Conservation (phyloP, 1,140 invertebrate genomes). For the Papilio dardanus region DNA sequence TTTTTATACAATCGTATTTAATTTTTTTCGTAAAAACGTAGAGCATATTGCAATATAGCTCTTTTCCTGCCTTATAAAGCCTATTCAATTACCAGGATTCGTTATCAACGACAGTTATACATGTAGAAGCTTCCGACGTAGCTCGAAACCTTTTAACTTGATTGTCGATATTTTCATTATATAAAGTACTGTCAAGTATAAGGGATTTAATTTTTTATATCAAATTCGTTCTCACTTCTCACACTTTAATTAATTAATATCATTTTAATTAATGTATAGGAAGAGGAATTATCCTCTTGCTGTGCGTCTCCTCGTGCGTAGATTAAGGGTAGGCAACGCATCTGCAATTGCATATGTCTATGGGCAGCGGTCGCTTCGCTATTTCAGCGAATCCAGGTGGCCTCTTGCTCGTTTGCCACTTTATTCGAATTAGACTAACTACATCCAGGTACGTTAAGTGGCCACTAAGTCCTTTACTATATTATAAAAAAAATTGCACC, state of each 20-base stretch:
- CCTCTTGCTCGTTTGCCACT: no score
- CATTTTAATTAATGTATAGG: background rate
- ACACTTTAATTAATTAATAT: constrained; percentile 9
- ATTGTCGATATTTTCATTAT: constrained; percentile 60
- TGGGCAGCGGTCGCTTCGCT: no score
- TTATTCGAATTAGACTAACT: no score
- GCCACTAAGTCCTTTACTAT: no score
- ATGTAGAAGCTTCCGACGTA: constrained; percentile 29
- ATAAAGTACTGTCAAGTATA: constrained; percentile 45
- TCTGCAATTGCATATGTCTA: no score
- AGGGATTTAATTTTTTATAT: constrained; percentile 38
- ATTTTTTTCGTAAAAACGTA: background rate
- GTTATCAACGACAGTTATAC: constrained; percentile 27
- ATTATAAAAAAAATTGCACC: no score
- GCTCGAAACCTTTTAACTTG: constrained; percentile 51
- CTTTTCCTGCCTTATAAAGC: constrained; percentile 9
- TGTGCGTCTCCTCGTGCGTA: no score
- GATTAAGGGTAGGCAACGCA: no score
- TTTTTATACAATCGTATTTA: no score
- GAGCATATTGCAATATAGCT: background rate
- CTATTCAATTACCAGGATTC: constrained; percentile 17
- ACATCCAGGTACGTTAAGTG: no score
- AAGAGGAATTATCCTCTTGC: no score
- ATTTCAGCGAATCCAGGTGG: no score
- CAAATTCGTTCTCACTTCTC: background rate